Percentiles rank a stretch among this genome's conserved stretches.
These are phyloP conservation scores for Volucella inanis DNA, from an alignment of 2,888 invertebrate genomes.

Conservation along the genomic window DNA sequence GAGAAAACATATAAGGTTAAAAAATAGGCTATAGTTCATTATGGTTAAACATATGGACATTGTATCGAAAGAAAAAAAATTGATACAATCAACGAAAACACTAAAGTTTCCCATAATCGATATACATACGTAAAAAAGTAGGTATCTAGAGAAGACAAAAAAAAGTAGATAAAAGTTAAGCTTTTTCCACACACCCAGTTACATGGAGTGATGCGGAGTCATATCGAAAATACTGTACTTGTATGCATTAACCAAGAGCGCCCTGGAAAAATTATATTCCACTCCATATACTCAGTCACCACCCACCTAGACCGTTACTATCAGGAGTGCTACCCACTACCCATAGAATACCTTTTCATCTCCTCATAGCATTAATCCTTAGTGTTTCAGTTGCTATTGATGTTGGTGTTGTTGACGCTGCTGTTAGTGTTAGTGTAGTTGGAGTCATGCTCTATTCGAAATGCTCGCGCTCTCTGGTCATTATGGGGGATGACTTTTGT, in stretches of 20 bases:
- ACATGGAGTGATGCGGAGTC: slow-evolving; percentile 26
- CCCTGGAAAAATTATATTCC: slow-evolving; percentile 58
- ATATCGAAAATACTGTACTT: slow-evolving; percentile 51
- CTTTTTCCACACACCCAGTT: slow-evolving; percentile 22
- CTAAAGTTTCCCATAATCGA: slow-evolving; percentile 19
- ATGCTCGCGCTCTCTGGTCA: slow-evolving; percentile 37
- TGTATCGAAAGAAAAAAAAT: too few species aligned
- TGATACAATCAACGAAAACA: background rate
- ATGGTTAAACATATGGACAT: too few species aligned
- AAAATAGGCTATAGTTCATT: too few species aligned
- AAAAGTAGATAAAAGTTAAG: slow-evolving; percentile 11
- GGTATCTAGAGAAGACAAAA: background rate
- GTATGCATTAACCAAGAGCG: slow-evolving; percentile 60
- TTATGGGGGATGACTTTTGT: slow-evolving; percentile 44
- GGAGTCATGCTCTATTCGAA: slow-evolving; percentile 65
- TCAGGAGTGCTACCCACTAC: slow-evolving; percentile 33
- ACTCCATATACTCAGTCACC: slow-evolving; percentile 30
- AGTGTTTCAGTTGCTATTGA: slow-evolving; percentile 48
- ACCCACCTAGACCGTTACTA: background rate
- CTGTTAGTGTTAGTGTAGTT: slow-evolving; percentile 41
- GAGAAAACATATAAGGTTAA: too few species aligned
- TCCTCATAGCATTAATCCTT: slow-evolving; percentile 63
- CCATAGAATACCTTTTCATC: slow-evolving; percentile 60
- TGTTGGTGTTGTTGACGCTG: slow-evolving; percentile 16
- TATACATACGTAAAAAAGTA: slow-evolving; percentile 12